phyloP scores from a whole-genome alignment of 2,797 vertebrate species.

The Sparus aurata region DNA sequence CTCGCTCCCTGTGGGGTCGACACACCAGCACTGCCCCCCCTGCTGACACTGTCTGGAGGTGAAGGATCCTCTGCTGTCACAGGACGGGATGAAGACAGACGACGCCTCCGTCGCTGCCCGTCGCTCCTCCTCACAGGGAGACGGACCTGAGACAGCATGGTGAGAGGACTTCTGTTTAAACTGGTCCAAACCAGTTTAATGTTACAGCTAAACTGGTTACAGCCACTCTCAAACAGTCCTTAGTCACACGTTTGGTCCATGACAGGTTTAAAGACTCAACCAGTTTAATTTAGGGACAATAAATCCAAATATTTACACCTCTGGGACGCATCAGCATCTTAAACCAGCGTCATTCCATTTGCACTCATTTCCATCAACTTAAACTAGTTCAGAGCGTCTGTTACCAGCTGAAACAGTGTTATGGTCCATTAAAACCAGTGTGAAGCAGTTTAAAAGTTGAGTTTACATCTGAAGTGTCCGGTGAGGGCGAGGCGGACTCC shows the following conservation, averaged over 20 bases:
- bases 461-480: constrained; percentile 92
- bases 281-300: neutral
- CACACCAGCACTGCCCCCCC: constrained; percentile 92
- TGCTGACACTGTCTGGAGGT: constrained; percentile 86
- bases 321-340: neutral
- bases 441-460: constrained; percentile 29
- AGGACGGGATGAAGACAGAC: constrained; percentile 82
- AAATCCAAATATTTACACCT: neutral
- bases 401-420: too few species aligned
- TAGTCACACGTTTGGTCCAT: too few species aligned
- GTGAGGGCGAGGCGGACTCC: constrained; percentile 85
- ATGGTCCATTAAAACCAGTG: fast-evolving
- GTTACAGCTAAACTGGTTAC: too few species aligned
- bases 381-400: neutral
- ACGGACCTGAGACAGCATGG: constrained; percentile 84
- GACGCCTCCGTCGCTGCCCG: constrained; percentile 75
- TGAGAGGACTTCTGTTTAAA: neutral
- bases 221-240: too few species aligned
- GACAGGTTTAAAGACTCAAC: neutral
- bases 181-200: neutral
- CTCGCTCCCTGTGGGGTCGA: constrained; percentile 84
- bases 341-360: neutral
- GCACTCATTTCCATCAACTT: too few species aligned
- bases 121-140: constrained; percentile 89
- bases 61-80: constrained; percentile 81